Base-by-base conservation (phyloP, 2,888 invertebrate species). In the Drosophila anomelani region DNA sequence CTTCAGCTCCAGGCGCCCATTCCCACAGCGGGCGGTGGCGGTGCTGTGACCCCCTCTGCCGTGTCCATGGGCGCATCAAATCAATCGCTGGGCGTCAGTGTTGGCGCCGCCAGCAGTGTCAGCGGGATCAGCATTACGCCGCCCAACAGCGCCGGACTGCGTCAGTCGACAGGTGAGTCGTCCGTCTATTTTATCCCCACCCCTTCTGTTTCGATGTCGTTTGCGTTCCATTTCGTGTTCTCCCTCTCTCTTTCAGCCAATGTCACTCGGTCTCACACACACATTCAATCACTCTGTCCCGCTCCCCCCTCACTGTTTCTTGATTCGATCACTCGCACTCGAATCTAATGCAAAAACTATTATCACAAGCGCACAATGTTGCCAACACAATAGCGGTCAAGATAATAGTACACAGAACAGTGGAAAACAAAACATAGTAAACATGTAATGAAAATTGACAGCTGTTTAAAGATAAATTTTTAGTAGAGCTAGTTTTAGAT, bases 81-180 rank as follows among this genome's bases (percentile, higher is more conserved):
- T 79, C 91, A 89, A 54, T 90, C 91, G 32, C 67, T 90, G 29
- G 90, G 81, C 53, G 72, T 79, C 20, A 72, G 75, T 53, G 79
- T 77, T 6, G 80, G 88, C 15, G 79, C 77, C n/a, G 81, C 59
- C 15, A 84, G 79, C 71, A 79, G 70, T 57, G 81, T 85, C 44
- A 80, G 80, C n/a, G 83, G 83, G 55, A 80, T 88, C 49, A 91
- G 87, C 59, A 88, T 89, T 70, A 92, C 91, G 68, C 91, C 91
- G 44, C 92, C 91, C 2, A 91, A 90, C 59, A 92, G 92, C 58
- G 91, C 91, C 58, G 91, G 91, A 26, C 79, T 88, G 36, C 87
- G 90, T 57, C 91, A 91, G 79, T 66, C 90, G 34, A 75, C 89
- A 76, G 91, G 91, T 91, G 82, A 91, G 90, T 88, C 34, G 20